Percentiles rank a stretch among this genome's conserved stretches.
phyloP scores from a whole-genome alignment of 37 sponge, comb jelly and placozoan species.

The Cladorhizidae sp. region DNA sequence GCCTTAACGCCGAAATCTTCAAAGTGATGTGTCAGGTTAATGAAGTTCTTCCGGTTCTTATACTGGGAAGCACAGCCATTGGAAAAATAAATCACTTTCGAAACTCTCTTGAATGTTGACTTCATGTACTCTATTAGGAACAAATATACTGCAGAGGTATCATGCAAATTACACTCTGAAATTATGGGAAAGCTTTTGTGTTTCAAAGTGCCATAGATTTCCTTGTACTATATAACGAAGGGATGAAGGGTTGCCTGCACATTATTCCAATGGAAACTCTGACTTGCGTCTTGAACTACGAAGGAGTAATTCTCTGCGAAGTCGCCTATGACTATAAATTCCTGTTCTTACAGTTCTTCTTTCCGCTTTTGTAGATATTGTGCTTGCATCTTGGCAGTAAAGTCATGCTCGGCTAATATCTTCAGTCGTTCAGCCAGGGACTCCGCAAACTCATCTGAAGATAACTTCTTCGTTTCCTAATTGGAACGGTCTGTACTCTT shows the following conservation, averaged over 20 bases:
- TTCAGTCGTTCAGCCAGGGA: conserved; percentile 21
- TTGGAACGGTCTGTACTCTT: conserved; percentile 28
- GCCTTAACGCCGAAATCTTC: too few relatives aligned
- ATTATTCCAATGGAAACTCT: conserved; percentile 26
- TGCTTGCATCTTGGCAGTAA: conserved; percentile 14
- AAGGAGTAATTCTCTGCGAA: too few relatives aligned
- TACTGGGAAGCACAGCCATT: too few relatives aligned
- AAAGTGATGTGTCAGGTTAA: too few relatives aligned
- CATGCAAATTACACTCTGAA: conserved; percentile 54
- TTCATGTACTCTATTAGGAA: conserved; percentile 26
- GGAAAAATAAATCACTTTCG: too few relatives aligned
- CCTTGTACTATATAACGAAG: conserved; percentile 23
- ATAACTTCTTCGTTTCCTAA: conserved; percentile 19
- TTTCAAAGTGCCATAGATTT: background rate
- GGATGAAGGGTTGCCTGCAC: conserved; percentile 14
- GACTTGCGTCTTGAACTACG: too few relatives aligned
- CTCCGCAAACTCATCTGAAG: conserved; percentile 51
- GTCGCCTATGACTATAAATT: too few relatives aligned
- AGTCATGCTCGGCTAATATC: too few relatives aligned
- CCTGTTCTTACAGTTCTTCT: too few relatives aligned
- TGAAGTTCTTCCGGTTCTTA: too few relatives aligned
- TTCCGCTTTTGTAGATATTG: too few relatives aligned
- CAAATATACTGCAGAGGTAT: conserved; percentile 55
- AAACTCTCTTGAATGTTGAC: too few relatives aligned
- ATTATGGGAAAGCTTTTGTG: conserved; percentile 51